Percentiles rank a stretch among this genome's conserved stretches.
Conservation (phyloP, 2,797 vertebrate species). For the Ciconia nigra region DNA sequence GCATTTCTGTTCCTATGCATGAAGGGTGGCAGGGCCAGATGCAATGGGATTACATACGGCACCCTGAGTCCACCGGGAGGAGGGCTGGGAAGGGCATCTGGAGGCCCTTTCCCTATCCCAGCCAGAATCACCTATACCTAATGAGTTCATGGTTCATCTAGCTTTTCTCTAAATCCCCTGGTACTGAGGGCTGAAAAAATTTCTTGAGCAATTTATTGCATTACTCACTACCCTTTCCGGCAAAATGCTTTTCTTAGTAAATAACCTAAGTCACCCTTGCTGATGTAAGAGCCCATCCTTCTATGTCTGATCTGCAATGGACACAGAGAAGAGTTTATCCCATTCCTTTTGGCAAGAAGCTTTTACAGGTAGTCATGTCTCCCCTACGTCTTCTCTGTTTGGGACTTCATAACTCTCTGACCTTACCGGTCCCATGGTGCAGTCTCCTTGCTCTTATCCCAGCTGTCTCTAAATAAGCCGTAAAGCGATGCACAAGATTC, state of each 20-base stretch:
- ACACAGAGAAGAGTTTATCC: background rate
- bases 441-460: background rate
- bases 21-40: background rate
- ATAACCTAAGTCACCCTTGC: background rate
- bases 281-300: background rate
- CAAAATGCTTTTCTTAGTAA: background rate
- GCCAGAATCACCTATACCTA: background rate
- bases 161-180: background rate
- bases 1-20: background rate
- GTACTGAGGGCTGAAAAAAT: background rate
- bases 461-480: background rate
- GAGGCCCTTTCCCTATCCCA: background rate
- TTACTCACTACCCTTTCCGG: background rate
- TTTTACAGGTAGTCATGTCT: background rate
- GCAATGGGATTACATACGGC: background rate
- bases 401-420: background rate
- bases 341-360: background rate
- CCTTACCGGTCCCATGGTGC: accelerated
- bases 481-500: background rate
- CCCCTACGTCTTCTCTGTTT: background rate
- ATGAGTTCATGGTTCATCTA: background rate
- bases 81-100: background rate
- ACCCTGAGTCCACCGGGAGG: accelerated
- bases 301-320: background rate
- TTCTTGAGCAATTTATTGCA: background rate